Percentiles rank a stretch among this genome's conserved stretches.
Conservation (phyloP, 2,888 invertebrate species). For the Brachypterus glaber region DNA sequence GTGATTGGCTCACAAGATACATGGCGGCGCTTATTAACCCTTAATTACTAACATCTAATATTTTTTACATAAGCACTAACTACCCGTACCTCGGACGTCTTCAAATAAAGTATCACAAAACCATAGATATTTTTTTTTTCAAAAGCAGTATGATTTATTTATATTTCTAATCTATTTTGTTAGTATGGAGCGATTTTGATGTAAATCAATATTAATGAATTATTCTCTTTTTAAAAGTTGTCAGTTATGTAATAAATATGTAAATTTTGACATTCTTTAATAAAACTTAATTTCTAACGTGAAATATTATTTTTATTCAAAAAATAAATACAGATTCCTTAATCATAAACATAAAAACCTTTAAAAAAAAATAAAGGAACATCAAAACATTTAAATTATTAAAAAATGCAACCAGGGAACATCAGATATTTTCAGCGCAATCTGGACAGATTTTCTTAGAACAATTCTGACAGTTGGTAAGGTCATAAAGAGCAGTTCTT, state of each 20-base stretch:
- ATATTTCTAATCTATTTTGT: too few relatives aligned
- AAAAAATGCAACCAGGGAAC: background rate
- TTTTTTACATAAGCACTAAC: too few relatives aligned
- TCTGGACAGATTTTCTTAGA: background rate
- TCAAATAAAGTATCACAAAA: too few relatives aligned
- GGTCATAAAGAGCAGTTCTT: background rate
- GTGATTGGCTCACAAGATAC: too few relatives aligned
- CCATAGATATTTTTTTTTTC: too few relatives aligned
- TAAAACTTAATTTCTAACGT: background rate
- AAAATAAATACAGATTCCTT: background rate
- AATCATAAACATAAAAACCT: background rate
- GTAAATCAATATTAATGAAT: too few relatives aligned
- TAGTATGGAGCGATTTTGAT: too few relatives aligned
- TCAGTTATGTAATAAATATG: background rate
- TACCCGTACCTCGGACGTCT: too few relatives aligned
- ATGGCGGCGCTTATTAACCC: too few relatives aligned
- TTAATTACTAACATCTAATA: too few relatives aligned
- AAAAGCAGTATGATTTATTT: too few relatives aligned
- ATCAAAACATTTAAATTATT: background rate
- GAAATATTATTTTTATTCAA: background rate
- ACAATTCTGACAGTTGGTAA: background rate
- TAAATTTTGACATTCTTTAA: background rate
- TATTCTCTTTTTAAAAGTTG: too few relatives aligned
- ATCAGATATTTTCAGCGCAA: background rate
- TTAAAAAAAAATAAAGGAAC: background rate